Conservation (phyloP, 2,888 invertebrate species). For the Strigamia maritima region DNA sequence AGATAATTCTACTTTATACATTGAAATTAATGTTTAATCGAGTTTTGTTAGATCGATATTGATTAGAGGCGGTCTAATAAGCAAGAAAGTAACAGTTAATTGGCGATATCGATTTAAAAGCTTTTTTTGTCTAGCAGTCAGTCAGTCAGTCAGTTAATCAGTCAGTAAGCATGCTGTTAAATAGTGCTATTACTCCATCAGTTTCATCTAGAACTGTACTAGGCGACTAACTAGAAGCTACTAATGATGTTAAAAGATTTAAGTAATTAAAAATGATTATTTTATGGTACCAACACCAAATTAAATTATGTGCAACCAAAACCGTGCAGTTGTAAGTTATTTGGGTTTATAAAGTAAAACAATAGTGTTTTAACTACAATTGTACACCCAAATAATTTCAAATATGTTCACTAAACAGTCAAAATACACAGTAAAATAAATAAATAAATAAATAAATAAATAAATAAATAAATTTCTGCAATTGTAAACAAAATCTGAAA, state of each 20-base stretch:
- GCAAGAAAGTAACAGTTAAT: background rate
- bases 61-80: background rate
- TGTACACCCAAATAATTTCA: background rate
- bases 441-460: background rate
- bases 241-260: background rate
- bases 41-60: background rate
- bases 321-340: too few relatives aligned
- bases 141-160: background rate
- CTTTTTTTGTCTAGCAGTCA: conserved; percentile 12
- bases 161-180: conserved; percentile 4
- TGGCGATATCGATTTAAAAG: background rate
- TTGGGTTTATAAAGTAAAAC: too few relatives aligned
- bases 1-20: background rate
- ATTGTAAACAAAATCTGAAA: background rate
- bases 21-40: background rate
- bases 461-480: background rate
- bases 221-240: background rate
- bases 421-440: background rate
- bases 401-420: background rate
- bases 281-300: background rate
- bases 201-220: background rate
- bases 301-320: too few relatives aligned
- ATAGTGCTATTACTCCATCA: conserved; percentile 11
- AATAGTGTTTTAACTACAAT: too few relatives aligned
- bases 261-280: background rate